Percentiles rank a stretch among this genome's conserved stretches.
These are phyloP conservation scores for Hiodon tergisus DNA, from an alignment of 2,113 vertebrate genomes.

Conservation along the genomic window DNA sequence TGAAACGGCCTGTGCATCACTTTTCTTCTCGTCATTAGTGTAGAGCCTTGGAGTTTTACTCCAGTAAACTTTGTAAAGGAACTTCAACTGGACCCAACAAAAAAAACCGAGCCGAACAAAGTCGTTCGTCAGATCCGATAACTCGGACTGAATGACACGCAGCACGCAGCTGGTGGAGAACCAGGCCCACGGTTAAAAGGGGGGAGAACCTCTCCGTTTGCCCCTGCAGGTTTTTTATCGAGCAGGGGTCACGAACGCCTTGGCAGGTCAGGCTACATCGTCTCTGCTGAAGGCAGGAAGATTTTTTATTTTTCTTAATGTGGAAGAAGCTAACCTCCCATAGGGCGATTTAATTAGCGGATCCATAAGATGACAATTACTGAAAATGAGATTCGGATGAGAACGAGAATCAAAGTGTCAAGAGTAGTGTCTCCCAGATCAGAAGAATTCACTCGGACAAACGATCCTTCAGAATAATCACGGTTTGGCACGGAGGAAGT, in stretches of 20 bases:
- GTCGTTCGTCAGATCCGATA: constrained; percentile 23
- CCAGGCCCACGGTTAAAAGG: too few species aligned
- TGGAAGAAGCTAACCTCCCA: not conserved
- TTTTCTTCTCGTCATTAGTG: constrained; percentile 18
- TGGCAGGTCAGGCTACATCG: too few species aligned
- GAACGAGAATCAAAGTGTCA: not conserved
- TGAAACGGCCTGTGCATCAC: constrained; percentile 10
- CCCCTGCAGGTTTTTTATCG: not conserved
- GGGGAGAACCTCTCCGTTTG: too few species aligned
- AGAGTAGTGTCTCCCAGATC: not conserved
- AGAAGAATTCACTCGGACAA: not conserved
- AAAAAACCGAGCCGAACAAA: too few species aligned
- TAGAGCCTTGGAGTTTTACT: constrained; percentile 18
- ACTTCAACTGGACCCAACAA: constrained; percentile 12
- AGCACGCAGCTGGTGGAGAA: too few species aligned
- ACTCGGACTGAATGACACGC: not conserved
- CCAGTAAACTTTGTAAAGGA: constrained; percentile 13
- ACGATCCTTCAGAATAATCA: constrained; percentile 6
- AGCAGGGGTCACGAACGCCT: too few species aligned
- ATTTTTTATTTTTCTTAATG: not conserved
- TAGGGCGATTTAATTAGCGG: constrained; percentile 17
- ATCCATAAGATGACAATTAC: constrained; percentile 1
- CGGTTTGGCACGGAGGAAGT: not conserved
- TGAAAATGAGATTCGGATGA: not conserved
- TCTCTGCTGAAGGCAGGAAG: not conserved